phyloP scores from a whole-genome alignment of 2,888 invertebrate species.

The Diadegma fenestrale region DNA sequence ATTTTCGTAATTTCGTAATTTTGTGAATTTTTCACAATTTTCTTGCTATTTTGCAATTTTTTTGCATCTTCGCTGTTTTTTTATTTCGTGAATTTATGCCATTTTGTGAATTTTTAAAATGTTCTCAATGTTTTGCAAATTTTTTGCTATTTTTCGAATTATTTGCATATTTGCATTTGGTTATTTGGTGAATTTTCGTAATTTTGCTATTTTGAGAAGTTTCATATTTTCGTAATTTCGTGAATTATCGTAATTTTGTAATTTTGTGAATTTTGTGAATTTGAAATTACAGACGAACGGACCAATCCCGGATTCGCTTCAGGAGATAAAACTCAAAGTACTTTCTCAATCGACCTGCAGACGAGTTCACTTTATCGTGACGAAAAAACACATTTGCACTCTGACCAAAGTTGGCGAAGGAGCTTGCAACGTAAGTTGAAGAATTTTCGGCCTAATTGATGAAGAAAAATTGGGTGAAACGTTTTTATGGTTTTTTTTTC shows the following conservation, averaged over 20 bases:
- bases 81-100: too few relatives aligned
- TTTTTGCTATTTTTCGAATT: neutral
- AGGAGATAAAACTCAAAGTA: conserved; percentile 71
- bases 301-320: conserved; percentile 72
- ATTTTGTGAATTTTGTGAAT: neutral
- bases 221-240: too few relatives aligned
- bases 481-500: neutral
- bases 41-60: neutral
- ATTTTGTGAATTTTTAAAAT: too few relatives aligned
- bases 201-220: too few relatives aligned
- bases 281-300: conserved; percentile 71
- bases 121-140: too few relatives aligned
- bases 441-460: neutral
- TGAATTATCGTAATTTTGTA: neutral
- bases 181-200: too few relatives aligned
- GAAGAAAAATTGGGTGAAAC: neutral
- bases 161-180: too few relatives aligned
- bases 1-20: too few relatives aligned
- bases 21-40: too few relatives aligned
- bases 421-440: conserved; percentile 79
- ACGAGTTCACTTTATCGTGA: conserved; percentile 56
- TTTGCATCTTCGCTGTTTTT: too few relatives aligned
- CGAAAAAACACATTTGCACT: conserved; percentile 77
- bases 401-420: conserved; percentile 79
- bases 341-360: conserved; percentile 70